A percentile compares a stretch with the other conserved stretches of the same genome.
Evolutionary conservation across 2,113 vertebrate species (phyloP).

Genomic region (Phylloscopus trochilus): DNA sequence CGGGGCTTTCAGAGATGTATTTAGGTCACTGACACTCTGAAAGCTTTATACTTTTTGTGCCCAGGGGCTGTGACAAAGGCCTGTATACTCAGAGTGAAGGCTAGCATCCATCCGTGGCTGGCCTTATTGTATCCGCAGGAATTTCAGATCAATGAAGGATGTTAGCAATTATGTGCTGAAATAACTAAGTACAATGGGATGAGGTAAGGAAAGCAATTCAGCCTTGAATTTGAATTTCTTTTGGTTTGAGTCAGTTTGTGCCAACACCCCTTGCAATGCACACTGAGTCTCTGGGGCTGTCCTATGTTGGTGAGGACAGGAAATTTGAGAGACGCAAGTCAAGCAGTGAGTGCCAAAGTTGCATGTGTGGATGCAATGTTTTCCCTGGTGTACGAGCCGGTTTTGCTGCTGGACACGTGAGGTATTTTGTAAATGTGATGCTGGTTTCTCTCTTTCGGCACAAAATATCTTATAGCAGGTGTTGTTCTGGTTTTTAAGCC

Average conservation of each 20-base stretch:
- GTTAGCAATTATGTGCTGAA: slow-evolving; percentile 68
- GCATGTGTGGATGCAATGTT: not conserved
- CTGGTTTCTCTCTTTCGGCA: not conserved
- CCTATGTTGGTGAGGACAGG: slow-evolving; percentile 5
- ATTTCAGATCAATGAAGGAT: slow-evolving; percentile 65
- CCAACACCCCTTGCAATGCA: not conserved
- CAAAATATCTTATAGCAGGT: not conserved
- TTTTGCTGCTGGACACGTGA: not conserved
- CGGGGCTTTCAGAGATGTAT: not conserved
- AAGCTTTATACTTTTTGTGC: slow-evolving; percentile 32
- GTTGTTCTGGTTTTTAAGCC: not conserved
- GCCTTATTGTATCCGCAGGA: slow-evolving; percentile 59
- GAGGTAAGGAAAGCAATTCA: slow-evolving; percentile 29
- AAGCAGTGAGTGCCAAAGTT: not conserved
- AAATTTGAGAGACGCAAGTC: not conserved
- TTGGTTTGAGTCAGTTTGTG: slow-evolving; percentile 1
- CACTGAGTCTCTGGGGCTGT: not conserved
- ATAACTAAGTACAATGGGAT: slow-evolving; percentile 62
- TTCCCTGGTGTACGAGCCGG: accelerated
- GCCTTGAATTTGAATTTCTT: slow-evolving; percentile 61
- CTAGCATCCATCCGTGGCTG: slow-evolving; percentile 54
- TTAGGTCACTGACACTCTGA: slow-evolving; percentile 56
- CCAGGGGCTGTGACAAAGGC: slow-evolving; percentile 40
- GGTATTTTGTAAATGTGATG: not conserved
- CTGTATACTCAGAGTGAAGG: slow-evolving; percentile 35